A percentile compares a stretch with the other conserved stretches of the same genome.
These are phyloP conservation scores for Tricholauxania praeusta DNA, from an alignment of 2,888 invertebrate species.

Conservation along the genomic window DNA sequence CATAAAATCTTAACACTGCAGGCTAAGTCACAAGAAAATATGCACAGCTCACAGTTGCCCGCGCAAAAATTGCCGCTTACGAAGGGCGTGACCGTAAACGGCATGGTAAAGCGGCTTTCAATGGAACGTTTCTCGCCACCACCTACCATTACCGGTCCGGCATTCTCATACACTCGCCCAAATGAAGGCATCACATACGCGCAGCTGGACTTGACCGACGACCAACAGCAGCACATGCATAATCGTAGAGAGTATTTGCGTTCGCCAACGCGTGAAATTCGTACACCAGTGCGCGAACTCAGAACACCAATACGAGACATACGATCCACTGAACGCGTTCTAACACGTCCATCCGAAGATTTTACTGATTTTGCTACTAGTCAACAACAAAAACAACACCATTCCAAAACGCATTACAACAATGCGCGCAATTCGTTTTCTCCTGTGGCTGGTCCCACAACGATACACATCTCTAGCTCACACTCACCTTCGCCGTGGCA, in stretches of 20 bases:
- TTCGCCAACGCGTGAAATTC: constrained; percentile 37
- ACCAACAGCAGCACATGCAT: constrained; percentile 45
- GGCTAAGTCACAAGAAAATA: constrained; percentile 70
- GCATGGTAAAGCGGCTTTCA: constrained; percentile 81
- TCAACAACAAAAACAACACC: constrained; percentile 46
- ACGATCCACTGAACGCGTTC: constrained; percentile 51
- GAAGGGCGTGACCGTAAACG: constrained; percentile 80
- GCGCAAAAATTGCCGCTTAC: constrained; percentile 77
- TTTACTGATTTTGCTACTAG: constrained; percentile 55
- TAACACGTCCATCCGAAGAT: constrained; percentile 51
- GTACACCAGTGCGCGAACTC: constrained; percentile 39
- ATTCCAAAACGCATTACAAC: constrained; percentile 39
- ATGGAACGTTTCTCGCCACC: constrained; percentile 78
- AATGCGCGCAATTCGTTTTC: not conserved
- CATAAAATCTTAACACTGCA: constrained; percentile 58
- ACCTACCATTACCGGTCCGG: constrained; percentile 80
- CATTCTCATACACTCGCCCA: constrained; percentile 82
- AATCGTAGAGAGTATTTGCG: constrained; percentile 24
- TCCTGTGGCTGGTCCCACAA: constrained; percentile 49
- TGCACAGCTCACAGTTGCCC: constrained; percentile 82
- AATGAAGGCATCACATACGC: constrained; percentile 80
- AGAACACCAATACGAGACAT: constrained; percentile 37
- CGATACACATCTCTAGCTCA: constrained; percentile 57
- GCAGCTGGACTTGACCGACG: constrained; percentile 71
- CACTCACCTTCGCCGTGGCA: constrained; percentile 66